These are phyloP conservation scores for Nesogale talazaci DNA, from an alignment of 2,113 vertebrate genomes.

Conservation along the genomic window DNA sequence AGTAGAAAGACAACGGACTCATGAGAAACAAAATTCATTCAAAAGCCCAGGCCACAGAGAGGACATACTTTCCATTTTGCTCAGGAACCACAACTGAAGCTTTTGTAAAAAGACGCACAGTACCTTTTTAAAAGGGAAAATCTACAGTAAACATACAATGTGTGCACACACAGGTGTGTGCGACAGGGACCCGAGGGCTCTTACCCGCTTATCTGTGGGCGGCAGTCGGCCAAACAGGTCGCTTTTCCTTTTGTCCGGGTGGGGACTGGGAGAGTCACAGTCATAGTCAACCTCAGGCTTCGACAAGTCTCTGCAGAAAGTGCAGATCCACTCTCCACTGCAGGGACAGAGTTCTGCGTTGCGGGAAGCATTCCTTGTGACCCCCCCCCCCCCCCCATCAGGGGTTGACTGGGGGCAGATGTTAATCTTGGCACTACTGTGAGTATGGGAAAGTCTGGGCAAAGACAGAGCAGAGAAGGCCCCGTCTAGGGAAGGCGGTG, in stretches of 20 bases:
- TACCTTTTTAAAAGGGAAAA: too few relatives aligned
- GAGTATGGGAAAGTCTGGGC: too few relatives aligned
- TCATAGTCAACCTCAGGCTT: slow-evolving; percentile 91
- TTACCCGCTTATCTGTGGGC: slow-evolving; percentile 88
- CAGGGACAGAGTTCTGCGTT: slow-evolving; percentile 54
- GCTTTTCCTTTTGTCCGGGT: slow-evolving; percentile 85
- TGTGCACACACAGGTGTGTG: too few relatives aligned
- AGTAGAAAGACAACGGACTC: slow-evolving; percentile 16
- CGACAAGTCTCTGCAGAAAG: slow-evolving; percentile 89
- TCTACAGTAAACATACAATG: too few relatives aligned
- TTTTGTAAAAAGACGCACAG: not conserved
- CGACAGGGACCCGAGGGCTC: slow-evolving; percentile 45
- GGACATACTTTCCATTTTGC: not conserved
- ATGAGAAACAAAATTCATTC: slow-evolving; percentile 38
- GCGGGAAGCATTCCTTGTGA: not conserved
- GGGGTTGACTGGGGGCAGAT: too few relatives aligned
- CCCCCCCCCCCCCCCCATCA: not conserved
- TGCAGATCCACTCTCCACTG: slow-evolving; percentile 91
- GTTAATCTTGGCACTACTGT: too few relatives aligned
- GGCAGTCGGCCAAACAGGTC: slow-evolving; percentile 82
- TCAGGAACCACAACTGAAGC: not conserved
- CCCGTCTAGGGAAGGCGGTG: too few relatives aligned
- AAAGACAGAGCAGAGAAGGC: too few relatives aligned
- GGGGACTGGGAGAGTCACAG: slow-evolving; percentile 84
- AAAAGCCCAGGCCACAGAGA: not conserved